phyloP scores from a whole-genome alignment of 2,797 vertebrate genomes.

The Acrocephalus scirpaceus region DNA sequence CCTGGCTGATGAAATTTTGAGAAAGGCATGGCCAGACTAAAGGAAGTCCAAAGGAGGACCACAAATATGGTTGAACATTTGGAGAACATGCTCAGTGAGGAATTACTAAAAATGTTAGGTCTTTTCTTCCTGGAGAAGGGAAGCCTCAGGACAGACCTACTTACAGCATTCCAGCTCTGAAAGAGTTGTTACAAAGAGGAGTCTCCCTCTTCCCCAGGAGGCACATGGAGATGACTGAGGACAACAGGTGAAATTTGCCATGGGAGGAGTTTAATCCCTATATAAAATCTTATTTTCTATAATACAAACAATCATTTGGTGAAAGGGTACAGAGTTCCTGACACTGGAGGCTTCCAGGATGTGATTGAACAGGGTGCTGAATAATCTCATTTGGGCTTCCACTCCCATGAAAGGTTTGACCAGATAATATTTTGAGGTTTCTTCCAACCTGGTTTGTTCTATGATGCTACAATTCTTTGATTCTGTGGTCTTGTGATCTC shows the following conservation, averaged over 20 bases:
- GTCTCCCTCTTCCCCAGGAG: background rate
- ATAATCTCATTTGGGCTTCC: background rate
- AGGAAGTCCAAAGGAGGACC: background rate
- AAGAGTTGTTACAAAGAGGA: background rate
- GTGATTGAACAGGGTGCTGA: background rate
- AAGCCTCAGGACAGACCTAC: background rate
- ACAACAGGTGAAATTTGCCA: background rate
- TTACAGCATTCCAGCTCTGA: background rate
- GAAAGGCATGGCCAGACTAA: background rate
- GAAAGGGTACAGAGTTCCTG: background rate
- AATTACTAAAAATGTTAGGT: background rate
- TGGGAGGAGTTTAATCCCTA: background rate
- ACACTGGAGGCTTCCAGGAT: background rate
- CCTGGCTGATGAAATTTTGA: background rate
- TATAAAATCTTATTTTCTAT: background rate
- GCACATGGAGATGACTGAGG: background rate
- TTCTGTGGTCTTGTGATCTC: background rate
- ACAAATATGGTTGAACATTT: background rate
- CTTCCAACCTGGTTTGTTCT: background rate
- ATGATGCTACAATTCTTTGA: background rate
- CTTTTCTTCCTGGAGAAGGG: background rate
- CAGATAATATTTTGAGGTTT: background rate
- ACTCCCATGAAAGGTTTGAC: background rate
- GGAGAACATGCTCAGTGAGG: background rate
- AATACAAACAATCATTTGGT: background rate